phyloP scores from a whole-genome alignment of 2,797 vertebrate species.

The Catharus ustulatus region DNA sequence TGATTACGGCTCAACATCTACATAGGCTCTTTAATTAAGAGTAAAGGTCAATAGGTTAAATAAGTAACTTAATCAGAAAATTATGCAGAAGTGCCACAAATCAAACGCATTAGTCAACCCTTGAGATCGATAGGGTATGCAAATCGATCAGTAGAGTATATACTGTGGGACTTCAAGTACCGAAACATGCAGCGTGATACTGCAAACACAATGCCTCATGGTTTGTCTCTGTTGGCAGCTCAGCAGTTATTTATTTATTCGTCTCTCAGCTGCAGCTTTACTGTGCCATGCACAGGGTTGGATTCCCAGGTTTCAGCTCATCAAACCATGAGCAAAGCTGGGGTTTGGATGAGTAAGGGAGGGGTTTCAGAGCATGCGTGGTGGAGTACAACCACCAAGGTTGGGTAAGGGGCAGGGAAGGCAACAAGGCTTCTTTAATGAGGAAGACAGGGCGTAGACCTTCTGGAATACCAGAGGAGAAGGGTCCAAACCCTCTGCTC shows the following conservation, averaged over 20 bases:
- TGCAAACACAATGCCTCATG: constrained; percentile 33
- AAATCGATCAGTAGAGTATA: constrained; percentile 76
- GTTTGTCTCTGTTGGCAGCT: not conserved
- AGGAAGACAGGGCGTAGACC: not conserved
- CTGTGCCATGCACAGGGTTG: not conserved
- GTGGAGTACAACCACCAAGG: not conserved
- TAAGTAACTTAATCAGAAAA: constrained; percentile 83
- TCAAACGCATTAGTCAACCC: constrained; percentile 73
- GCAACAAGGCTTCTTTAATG: not conserved
- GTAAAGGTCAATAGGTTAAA: constrained; percentile 86
- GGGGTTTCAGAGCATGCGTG: not conserved
- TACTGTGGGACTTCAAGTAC: constrained; percentile 56
- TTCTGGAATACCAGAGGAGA: not conserved
- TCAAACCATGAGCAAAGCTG: not conserved
- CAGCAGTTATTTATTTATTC: not conserved
- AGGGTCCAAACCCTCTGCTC: not conserved
- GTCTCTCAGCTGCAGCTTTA: not conserved
- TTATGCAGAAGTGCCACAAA: constrained; percentile 81
- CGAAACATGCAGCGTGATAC: constrained; percentile 39
- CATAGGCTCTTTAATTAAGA: constrained; percentile 80
- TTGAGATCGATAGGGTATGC: constrained; percentile 81
- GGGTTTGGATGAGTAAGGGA: not conserved
- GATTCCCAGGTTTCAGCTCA: not conserved
- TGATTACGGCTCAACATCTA: constrained; percentile 82
- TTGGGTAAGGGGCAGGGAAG: not conserved